phyloP scores from a whole-genome alignment of 2,888 invertebrate species.

The Drosophila koepferae region DNA sequence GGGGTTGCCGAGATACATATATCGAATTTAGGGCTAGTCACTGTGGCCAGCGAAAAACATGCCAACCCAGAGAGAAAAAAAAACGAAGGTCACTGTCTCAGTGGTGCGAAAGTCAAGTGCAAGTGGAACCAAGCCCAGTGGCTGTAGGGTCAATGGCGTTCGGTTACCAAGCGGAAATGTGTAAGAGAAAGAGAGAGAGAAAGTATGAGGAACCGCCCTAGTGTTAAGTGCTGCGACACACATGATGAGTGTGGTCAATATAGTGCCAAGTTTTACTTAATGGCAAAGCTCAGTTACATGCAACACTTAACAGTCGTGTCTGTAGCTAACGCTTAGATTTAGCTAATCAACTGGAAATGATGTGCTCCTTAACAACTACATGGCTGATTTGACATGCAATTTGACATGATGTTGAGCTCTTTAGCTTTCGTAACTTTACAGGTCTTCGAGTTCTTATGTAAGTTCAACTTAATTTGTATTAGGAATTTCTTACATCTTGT shows the following conservation, averaged over 20 bases:
- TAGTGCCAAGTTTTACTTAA: not conserved
- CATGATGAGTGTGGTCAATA: not conserved
- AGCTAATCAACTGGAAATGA: not conserved
- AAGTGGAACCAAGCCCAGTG: constrained; percentile 13
- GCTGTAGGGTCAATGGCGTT: constrained; percentile 20
- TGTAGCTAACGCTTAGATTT: not conserved
- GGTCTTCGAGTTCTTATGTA: not conserved
- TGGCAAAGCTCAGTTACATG: not conserved
- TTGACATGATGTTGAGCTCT: not conserved
- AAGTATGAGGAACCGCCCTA: not conserved
- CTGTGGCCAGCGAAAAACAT: constrained; percentile 17
- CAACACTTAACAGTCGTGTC: not conserved
- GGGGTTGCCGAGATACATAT: constrained; percentile 16
- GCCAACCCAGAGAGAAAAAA: not conserved
- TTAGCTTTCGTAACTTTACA: not conserved
- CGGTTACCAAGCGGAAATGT: constrained; percentile 16
- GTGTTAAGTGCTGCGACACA: not conserved
- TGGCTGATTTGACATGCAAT: not conserved
- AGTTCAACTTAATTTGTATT: not conserved
- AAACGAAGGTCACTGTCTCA: constrained; percentile 29
- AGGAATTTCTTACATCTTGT: not conserved
- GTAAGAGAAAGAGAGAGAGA: constrained; percentile 1
- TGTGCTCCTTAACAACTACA: not conserved
- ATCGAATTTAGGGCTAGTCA: constrained; percentile 41
- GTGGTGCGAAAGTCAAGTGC: constrained; percentile 46